phyloP scores from a whole-genome alignment of 1,140 invertebrate species.

The Nebria ingens region DNA sequence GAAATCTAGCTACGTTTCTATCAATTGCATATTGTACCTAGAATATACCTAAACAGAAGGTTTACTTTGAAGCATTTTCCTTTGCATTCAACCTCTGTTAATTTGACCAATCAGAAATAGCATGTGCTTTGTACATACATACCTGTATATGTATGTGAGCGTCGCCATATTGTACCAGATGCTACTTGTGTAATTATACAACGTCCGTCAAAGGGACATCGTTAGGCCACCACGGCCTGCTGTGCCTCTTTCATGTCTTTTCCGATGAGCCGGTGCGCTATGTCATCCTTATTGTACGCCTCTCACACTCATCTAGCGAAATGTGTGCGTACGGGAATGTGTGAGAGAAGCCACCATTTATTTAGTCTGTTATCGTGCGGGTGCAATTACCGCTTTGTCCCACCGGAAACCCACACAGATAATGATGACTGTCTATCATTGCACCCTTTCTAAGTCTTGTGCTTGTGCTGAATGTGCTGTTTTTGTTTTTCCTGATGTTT shows the following conservation, averaged over 20 bases:
- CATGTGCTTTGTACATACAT: background rate
- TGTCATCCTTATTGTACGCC: background rate
- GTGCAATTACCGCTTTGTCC: constrained; percentile 4
- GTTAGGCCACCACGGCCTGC: background rate
- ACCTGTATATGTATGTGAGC: background rate
- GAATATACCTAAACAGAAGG: too few species aligned
- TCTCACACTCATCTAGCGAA: background rate
- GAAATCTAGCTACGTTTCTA: too few species aligned
- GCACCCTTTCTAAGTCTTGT: background rate
- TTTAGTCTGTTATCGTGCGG: constrained; percentile 3
- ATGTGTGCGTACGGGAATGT: background rate
- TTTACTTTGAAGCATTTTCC: too few species aligned
- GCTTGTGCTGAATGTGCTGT: too few species aligned
- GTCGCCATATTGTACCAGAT: constrained; percentile 4
- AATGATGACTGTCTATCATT: background rate
- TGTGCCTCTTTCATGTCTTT: constrained; percentile 5
- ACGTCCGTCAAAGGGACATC: background rate
- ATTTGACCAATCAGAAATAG: background rate
- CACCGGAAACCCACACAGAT: background rate
- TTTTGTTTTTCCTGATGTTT: background rate
- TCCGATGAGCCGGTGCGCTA: background rate
- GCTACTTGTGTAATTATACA: constrained; percentile 4
- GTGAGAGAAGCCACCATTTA: background rate
- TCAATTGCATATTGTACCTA: too few species aligned
- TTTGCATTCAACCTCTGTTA: background rate